These are phyloP conservation scores for Hemicrepidius hirtus DNA, from an alignment of 2,888 invertebrate genomes.

Conservation along the genomic window DNA sequence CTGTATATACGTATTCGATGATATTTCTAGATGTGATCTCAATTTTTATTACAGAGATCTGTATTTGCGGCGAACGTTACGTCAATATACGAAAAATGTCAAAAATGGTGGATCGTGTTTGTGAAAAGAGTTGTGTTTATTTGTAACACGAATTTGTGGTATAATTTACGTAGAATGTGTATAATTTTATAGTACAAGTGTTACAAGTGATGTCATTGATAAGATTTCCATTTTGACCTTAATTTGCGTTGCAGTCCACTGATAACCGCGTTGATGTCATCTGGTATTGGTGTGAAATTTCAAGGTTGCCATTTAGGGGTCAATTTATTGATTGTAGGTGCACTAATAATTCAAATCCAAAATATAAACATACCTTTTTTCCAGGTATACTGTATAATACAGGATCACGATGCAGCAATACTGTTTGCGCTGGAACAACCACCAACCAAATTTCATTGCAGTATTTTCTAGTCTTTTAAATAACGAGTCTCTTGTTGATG, in stretches of 20 bases:
- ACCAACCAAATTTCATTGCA: constrained; percentile 93
- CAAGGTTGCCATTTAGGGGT: constrained; percentile 67
- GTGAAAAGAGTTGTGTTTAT: constrained; percentile 61
- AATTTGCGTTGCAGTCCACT: constrained; percentile 58
- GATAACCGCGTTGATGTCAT: constrained; percentile 64
- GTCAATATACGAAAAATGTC: constrained; percentile 58
- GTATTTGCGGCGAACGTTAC: constrained; percentile 54
- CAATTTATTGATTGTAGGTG: constrained; percentile 66
- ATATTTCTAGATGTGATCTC: constrained; percentile 28
- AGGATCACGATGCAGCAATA: constrained; percentile 71
- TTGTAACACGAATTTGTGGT: constrained; percentile 49
- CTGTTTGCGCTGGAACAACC: constrained; percentile 89
- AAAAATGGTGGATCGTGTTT: constrained; percentile 64
- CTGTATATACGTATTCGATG: neutral
- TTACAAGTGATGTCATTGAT: constrained; percentile 57
- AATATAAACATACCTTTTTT: constrained; percentile 59
- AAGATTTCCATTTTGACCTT: constrained; percentile 57
- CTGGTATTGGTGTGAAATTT: constrained; percentile 64
- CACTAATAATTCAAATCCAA: constrained; percentile 52
- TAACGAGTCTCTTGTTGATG: constrained; percentile 90
- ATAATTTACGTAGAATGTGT: constrained; percentile 52
- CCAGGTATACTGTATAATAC: constrained; percentile 33
- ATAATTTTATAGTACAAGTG: constrained; percentile 53
- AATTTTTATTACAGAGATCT: constrained; percentile 38
- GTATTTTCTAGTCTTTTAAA: constrained; percentile 89